Base-by-base conservation (phyloP, 2,113 vertebrate species). In the Paracanthobrama guichenoti region DNA sequence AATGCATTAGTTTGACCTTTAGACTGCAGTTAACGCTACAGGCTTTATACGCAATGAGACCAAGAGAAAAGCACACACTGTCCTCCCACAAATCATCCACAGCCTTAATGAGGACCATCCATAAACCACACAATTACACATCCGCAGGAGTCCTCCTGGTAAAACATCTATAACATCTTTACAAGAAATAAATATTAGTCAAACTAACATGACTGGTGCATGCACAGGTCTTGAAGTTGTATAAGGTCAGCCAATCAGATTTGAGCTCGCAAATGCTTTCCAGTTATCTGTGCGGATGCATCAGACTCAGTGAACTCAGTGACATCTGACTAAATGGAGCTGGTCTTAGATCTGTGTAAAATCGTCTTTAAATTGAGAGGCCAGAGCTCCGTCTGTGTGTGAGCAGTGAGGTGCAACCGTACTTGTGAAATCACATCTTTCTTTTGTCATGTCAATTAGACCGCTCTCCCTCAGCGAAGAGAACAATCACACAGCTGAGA, bases 361-460 rank as follows among this genome's bases (percentile, higher is more conserved):
- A 44, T 22, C 39, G 14, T 46, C 69, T 72, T 39, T 69, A 22
- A 69, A 69, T 12, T 39, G 18, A 69, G 31, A 69, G 66, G 18
- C 39, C 39, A 44, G 22, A 71, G 31, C 64, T 67, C 31, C 16
- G 13, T 72, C 39, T 71, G 67, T 24, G 7, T 11, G n/a, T 7
- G 26, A 82, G 28, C 24, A 39, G 24, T 2, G 35, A n/a, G 66
- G n/a, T 46, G 31, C 4, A 46, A 26, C 26, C 35, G 5, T 77
- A 74, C 62, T 90, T 89, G 88, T 78, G 80, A 84, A 82, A 73
- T 69, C 81, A 62, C 85, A 88, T 73, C 42, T 79, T 81, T 80
- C 60, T 59, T 79, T 86, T 59, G 31, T 88, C 76, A 79, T 55
- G 83, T 79, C 78, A 74, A 76, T 86, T 75, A 88, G 79, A 73